Conservation (phyloP, 2,797 vertebrate species). For the Strix occidentalis region DNA sequence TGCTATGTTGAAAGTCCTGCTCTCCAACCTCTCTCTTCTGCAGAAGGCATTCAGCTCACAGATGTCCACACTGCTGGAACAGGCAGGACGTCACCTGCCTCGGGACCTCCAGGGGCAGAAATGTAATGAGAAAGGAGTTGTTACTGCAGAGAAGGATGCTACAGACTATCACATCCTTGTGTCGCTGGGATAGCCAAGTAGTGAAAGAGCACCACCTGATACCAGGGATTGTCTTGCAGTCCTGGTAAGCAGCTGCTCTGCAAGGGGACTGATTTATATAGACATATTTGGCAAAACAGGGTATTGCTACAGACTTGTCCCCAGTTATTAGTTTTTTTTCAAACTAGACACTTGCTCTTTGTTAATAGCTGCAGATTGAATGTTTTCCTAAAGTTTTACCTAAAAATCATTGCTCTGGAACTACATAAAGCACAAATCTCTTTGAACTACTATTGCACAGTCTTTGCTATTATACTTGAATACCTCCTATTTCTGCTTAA, state of each 20-base stretch:
- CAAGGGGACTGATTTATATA: not conserved
- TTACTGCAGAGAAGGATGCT: not conserved
- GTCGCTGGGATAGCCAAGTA: not conserved
- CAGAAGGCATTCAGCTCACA: not conserved
- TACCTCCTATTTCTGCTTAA: not conserved
- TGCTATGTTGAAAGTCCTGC: not conserved
- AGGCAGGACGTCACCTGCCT: not conserved
- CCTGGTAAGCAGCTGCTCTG: not conserved
- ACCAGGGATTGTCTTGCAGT: not conserved
- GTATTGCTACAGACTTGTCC: not conserved
- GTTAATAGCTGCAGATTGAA: not conserved
- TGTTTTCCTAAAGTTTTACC: not conserved
- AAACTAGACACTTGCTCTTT: not conserved
- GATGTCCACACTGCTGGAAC: fast-evolving
- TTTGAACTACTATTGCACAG: not conserved
- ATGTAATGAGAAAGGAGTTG: not conserved
- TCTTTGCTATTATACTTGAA: not conserved
- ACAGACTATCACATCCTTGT: not conserved
- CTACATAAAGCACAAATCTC: not conserved
- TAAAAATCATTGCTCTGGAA: not conserved
- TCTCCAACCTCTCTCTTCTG: not conserved
- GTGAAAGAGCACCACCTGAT: not conserved
- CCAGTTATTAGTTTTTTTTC: fast-evolving
- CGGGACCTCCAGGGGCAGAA: not conserved
- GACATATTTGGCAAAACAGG: fast-evolving